Evolutionary conservation across 2,888 invertebrate genomes (phyloP), one percentile per base, ranked within the genome.

Genomic region (Leptinotarsa rubiginosa): DNA sequence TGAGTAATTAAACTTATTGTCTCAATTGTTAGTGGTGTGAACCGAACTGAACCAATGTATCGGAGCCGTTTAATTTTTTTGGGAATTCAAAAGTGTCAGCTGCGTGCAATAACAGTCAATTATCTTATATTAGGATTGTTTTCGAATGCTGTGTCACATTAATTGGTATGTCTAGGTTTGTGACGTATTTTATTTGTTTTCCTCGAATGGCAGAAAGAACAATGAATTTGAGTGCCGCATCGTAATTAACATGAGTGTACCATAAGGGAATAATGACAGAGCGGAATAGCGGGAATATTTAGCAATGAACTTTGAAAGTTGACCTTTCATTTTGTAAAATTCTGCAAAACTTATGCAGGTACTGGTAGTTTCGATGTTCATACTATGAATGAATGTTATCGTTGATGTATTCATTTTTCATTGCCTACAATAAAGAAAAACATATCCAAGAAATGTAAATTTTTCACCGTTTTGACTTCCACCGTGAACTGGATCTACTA

Each of bases 11-110:
- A 62, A 62, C 20, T 22, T 67, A 47, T 31, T 67, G 52, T 20
- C 47, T 66, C 66, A 65, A 66, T 71, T 71, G 47, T 25, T 66
- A 71, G 71, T 31, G 31, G 66, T 71, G 25, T 10, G 25, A 66
- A 66, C 71, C 66, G 56, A 52, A 56, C 25, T 31, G n/a, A 66
- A 65, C 71, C 54, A 1, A 25, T 22, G 41, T 41, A 54, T 56
- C 59, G 25, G 16, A 20, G 15, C 20, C 12, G 56, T 41, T 47
- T 62, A 31, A 25, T 62, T 62, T 62, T 62, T 62, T 62, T 5
- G 62, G 41, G 62, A 62, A 62, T 62, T 62, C 20, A 41, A 62
- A n/a, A 62, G 31, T n/a, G 5, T 62, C 62, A 62, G 62, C 62
- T 62, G 62, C 62, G 62, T 31, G 62, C 41, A 25, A 62, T 41